Conservation (phyloP, 2,888 invertebrate genomes). For the Argynnis bischoffii region DNA sequence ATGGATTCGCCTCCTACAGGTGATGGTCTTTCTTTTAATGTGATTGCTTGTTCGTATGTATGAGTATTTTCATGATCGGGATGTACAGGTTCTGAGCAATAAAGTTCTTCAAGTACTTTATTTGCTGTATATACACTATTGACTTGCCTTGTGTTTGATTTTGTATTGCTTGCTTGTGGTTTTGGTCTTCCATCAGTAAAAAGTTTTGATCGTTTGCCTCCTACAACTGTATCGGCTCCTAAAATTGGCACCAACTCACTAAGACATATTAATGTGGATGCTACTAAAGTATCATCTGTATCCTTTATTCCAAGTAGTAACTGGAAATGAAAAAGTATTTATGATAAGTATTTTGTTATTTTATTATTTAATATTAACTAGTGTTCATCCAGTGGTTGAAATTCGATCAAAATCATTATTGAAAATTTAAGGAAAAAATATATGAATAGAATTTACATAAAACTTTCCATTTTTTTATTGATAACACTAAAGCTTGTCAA, state of each 20-base stretch:
- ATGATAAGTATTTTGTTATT: neutral
- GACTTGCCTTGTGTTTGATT: conserved; percentile 22
- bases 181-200: conserved; percentile 94
- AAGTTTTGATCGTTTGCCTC: conserved; percentile 89
- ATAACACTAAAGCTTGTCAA: neutral
- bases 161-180: conserved; percentile 51
- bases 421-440: too few species aligned
- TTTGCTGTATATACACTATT: conserved; percentile 43
- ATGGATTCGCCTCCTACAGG: conserved; percentile 93
- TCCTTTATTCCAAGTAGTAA: conserved; percentile 93
- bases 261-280: conserved; percentile 89
- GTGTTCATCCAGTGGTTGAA: neutral
- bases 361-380: neutral
- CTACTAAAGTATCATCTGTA: conserved; percentile 90
- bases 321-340: conserved; percentile 67
- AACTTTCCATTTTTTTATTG: neutral
- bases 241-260: conserved; percentile 93
- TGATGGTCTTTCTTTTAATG: conserved; percentile 88
- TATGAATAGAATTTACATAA: too few species aligned
- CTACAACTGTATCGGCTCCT: conserved; percentile 92
- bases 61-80: conserved; percentile 51
- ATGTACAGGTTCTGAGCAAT: conserved; percentile 62
- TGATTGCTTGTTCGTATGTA: conserved; percentile 62
- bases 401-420: too few species aligned
- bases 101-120: conserved; percentile 60